Evolutionary conservation across 2,113 vertebrate species (phyloP), one percentile per base, ranked within the genome.

Genomic region (Geococcyx californianus): DNA sequence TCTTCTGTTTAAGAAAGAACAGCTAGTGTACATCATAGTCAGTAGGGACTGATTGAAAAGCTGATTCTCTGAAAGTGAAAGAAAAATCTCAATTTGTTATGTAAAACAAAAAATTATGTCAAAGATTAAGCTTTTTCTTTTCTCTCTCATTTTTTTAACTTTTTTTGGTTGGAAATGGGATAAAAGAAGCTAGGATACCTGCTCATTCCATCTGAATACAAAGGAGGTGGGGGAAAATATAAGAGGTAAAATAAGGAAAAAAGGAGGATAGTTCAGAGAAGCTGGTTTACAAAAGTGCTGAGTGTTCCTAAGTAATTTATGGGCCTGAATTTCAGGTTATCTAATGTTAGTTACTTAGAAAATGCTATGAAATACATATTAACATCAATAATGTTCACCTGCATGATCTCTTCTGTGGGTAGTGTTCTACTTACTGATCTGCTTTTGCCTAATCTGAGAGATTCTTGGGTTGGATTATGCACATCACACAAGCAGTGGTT

Each of bases 201-300:
- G 6, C 6, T 70, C 51, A 3, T 49, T 81, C 29, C 6, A 20
- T 19, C 17, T 64, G 47, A 84, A 54, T 25, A 72, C 25, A 31
- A 60, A 70, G 28, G 11, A 17, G 9, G 2, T 11, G 6, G 31
- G 0, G 4, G 26, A 6, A 33, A 44, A 51, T 4, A 21, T 12
- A 44, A 16, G 19, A 3, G 13, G 64, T 1, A 12, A 55, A 63
- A 47, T 56, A 9, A 5, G 56, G 54, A 63, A 59, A 2, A 11
- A 3, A 68, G 6, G 10, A 11, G 9, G 1, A 1, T 36, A 74
- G 31, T 64, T 93, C 9, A 51, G 38, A 69, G 20, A 59, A 86
- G 49, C 4, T 3, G 68, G 1, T 0, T 84, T 12, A 34, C 9
- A 62, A 7, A 84, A 93, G 25, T 42, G 7, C 1, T 55, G 7